Evolutionary conservation across 2,888 invertebrate genomes (phyloP), one percentile per base, ranked within the genome.

Genomic region (Herminia tarsipennalis): DNA sequence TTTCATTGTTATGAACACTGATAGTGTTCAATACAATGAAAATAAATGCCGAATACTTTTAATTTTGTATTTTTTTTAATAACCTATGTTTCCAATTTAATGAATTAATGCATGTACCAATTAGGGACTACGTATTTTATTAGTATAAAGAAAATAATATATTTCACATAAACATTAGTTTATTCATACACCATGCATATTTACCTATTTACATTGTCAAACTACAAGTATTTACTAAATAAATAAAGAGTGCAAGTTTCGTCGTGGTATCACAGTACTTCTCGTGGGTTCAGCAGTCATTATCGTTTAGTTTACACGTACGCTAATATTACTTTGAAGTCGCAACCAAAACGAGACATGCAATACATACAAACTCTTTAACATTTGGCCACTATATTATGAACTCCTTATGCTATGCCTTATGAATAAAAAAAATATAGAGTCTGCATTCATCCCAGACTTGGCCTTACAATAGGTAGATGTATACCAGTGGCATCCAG

Each of bases 231-330:
- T 49, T 54, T 73, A 77, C 75, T 80, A 81, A 77, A 77, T 70
- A 75, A 77, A 70, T 75, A 73, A 69, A 72, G 66, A 77, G 81
- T 86, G 81, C 78, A 76, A 64, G 64, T 72, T 73, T 66, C 62
- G 69, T 78, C 70, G 82, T 86, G 81, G 82, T 89, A 88, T 89
- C 89, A 89, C 89, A 89, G 88, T 84, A 76, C 76, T 57, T 46
- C 43, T 47, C 30, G 37, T 30, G 33, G 16, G 24, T 24, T 50
- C 36, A 50, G 58, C 55, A 52, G 55, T 54, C 63, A 48, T 22
- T 35, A 28, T 47, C 21, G 47, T 57, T 40, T 55, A 46, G 16
- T 35, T 48, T 46, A 36, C 50, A 43, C 55, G 48, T 50, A 47
- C 52, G 43, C 45, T 54, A 44, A 49, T 45, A 53, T 54, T 39